Percentiles rank a stretch among this genome's conserved stretches.
These are phyloP conservation scores for Ptilonorhynchus violaceus DNA, from an alignment of 2,113 vertebrate species.

Conservation along the genomic window DNA sequence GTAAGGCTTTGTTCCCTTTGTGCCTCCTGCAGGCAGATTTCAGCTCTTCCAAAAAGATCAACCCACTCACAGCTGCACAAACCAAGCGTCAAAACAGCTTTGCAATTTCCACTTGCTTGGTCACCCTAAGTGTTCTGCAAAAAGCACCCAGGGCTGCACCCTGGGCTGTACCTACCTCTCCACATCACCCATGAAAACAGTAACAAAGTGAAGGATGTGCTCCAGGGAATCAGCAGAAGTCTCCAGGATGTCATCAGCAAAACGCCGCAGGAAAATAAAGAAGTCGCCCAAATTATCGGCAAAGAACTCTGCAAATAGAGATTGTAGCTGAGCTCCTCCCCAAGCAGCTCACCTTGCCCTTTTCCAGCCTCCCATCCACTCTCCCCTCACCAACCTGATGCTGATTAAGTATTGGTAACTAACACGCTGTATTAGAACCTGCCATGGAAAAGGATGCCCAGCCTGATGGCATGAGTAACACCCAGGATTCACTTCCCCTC, in stretches of 20 bases:
- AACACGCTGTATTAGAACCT: neutral
- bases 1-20: neutral
- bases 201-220: constrained; percentile 91
- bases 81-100: neutral
- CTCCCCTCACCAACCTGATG: neutral
- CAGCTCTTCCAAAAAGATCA: neutral
- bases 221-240: constrained; percentile 88
- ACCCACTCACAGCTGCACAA: neutral
- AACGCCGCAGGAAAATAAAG: constrained; percentile 94
- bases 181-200: constrained; percentile 92
- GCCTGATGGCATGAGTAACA: too few species aligned
- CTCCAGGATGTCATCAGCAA: constrained; percentile 93
- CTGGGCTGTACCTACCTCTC: constrained; percentile 79
- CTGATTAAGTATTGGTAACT: neutral
- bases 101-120: neutral
- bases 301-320: constrained; percentile 88
- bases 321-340: neutral
- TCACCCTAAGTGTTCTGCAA: neutral
- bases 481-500: accelerated
- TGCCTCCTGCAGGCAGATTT: neutral
- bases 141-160: neutral
- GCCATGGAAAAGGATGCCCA: neutral
- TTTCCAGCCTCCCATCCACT: neutral
- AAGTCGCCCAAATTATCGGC: constrained; percentile 96
- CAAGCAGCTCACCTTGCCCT: neutral